phyloP scores from a whole-genome alignment of 2,888 invertebrate species.

The Himalopsyche japonica region DNA sequence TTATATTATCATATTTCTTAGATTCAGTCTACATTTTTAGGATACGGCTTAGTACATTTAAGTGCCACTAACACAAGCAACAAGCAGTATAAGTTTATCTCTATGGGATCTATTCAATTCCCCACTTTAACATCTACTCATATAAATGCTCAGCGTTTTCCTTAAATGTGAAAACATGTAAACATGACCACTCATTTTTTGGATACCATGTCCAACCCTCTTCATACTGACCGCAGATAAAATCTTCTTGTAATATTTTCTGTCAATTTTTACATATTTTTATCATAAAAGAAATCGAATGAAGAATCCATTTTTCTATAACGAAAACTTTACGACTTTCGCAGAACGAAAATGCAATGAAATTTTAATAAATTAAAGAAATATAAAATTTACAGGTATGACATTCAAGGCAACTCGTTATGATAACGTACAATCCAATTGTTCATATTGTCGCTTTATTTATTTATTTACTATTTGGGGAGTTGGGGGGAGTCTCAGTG shows the following conservation, averaged over 20 bases:
- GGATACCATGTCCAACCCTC: constrained; percentile 36
- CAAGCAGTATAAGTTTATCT: background rate
- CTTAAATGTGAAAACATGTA: constrained; percentile 36
- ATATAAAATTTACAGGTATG: background rate
- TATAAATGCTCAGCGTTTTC: constrained; percentile 29
- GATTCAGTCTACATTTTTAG: background rate
- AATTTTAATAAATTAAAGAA: background rate
- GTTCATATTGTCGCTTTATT: too few relatives aligned
- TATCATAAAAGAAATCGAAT: constrained; percentile 29
- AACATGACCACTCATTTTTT: constrained; percentile 38
- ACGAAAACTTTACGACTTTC: constrained; percentile 22
- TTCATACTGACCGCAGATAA: constrained; percentile 35
- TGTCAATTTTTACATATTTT: constrained; percentile 38
- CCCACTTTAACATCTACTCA: background rate
- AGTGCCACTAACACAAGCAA: background rate
- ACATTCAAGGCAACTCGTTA: background rate
- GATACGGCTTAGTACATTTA: background rate
- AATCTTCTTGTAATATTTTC: constrained; percentile 39
- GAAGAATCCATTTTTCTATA: constrained; percentile 28
- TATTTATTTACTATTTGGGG: too few relatives aligned
- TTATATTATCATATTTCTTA: too few relatives aligned
- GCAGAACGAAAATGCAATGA: background rate
- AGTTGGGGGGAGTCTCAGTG: too few relatives aligned
- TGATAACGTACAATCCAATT: too few relatives aligned
- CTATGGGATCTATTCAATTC: constrained; percentile 14